phyloP scores from a whole-genome alignment of 2,888 invertebrate species.

The Nymphalis polychloros region DNA sequence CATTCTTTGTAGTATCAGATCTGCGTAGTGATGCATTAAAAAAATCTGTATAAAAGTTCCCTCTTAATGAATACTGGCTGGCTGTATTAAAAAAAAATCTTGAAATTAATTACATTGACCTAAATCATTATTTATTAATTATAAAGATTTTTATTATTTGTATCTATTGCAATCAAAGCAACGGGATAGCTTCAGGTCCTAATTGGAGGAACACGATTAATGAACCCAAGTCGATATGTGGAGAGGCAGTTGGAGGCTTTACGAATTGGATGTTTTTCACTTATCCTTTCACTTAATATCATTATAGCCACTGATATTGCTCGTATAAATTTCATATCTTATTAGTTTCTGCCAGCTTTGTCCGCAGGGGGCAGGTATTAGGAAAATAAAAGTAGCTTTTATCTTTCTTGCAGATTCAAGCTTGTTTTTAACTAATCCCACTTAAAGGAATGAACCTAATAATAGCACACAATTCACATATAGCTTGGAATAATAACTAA shows the following conservation, averaged over 20 bases:
- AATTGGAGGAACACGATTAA: slow-evolving; percentile 72
- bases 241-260: slow-evolving; percentile 42
- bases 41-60: too few relatives aligned
- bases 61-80: too few relatives aligned
- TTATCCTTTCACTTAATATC: slow-evolving; percentile 17
- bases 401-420: too few relatives aligned
- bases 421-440: too few relatives aligned
- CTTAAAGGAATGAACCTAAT: too few relatives aligned
- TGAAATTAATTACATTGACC: not conserved
- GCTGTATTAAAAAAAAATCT: not conserved
- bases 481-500: too few relatives aligned
- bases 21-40: too few relatives aligned
- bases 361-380: too few relatives aligned
- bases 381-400: too few relatives aligned
- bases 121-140: not conserved
- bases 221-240: slow-evolving; percentile 69
- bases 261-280: slow-evolving; percentile 24
- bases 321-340: not conserved
- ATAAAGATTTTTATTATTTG: not conserved
- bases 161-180: slow-evolving; percentile 42
- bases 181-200: slow-evolving; percentile 50
- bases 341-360: too few relatives aligned
- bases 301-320: slow-evolving; percentile 14
- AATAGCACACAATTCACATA: too few relatives aligned
- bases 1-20: too few relatives aligned